phyloP scores from a whole-genome alignment of 2,797 vertebrate genomes.

The Aplochiton taeniatus region DNA sequence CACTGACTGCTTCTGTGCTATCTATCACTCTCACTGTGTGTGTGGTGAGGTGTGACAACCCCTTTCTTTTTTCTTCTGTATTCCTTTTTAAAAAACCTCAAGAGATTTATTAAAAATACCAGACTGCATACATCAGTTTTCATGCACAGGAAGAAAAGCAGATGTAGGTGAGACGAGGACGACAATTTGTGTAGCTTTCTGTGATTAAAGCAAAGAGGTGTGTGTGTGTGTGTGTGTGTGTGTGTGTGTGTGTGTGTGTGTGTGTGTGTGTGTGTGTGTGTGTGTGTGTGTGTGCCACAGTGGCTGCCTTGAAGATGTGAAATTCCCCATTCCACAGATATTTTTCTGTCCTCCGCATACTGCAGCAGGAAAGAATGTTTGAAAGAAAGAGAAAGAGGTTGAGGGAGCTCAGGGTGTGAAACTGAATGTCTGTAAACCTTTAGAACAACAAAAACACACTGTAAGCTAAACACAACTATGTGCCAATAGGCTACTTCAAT shows the following conservation, averaged over 20 bases:
- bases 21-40: constrained; percentile 56
- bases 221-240: constrained; percentile 7
- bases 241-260: constrained; percentile 17
- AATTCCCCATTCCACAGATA: constrained; percentile 65
- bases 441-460: too few species aligned
- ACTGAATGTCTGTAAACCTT: constrained; percentile 1
- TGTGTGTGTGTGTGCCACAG: not conserved
- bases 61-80: constrained; percentile 58
- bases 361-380: constrained; percentile 35
- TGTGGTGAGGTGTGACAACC: constrained; percentile 66
- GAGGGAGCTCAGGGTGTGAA: constrained; percentile 23
- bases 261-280: constrained; percentile 20
- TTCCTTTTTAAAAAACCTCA: constrained; percentile 54
- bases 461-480: too few species aligned
- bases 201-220: constrained; percentile 47
- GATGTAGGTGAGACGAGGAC: constrained; percentile 54
- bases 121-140: constrained; percentile 41
- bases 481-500: too few species aligned
- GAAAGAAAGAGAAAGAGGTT: constrained; percentile 41
- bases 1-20: constrained; percentile 55
- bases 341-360: constrained; percentile 39
- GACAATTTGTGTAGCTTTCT: constrained; percentile 62
- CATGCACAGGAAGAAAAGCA: constrained; percentile 10
- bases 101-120: constrained; percentile 74
- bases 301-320: constrained; percentile 37